A percentile compares a stretch with the other conserved stretches of the same genome.
Evolutionary conservation across 2,888 invertebrate species (phyloP).

Genomic region (Apomyelois bistriatella): DNA sequence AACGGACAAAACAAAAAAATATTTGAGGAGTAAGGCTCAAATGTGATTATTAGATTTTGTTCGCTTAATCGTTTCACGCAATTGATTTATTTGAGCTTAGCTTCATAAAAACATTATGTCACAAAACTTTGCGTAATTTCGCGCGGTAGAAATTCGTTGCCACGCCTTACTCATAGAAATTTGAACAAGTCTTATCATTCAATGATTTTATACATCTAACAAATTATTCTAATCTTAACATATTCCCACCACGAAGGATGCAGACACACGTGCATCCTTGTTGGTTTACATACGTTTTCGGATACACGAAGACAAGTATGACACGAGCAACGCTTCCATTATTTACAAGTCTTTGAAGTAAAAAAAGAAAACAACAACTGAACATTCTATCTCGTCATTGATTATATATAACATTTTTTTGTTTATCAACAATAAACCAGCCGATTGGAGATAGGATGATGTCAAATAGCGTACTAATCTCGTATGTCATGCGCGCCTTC

Average conservation of each 20-base stretch:
- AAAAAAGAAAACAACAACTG: neutral
- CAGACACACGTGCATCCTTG: constrained; percentile 14
- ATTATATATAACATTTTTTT: neutral
- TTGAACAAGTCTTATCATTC: constrained; percentile 5
- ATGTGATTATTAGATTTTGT: neutral
- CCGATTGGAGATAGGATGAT: neutral
- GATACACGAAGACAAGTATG: neutral
- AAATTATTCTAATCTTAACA: constrained; percentile 22
- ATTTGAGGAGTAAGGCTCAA: neutral
- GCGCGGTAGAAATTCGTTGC: neutral
- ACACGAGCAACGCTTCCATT: neutral
- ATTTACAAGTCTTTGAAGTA: neutral
- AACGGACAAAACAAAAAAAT: neutral
- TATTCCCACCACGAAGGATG: constrained; percentile 23
- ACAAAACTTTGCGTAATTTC: neutral
- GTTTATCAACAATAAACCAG: neutral
- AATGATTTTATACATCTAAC: constrained; percentile 13
- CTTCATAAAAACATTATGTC: neutral
- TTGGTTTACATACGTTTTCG: constrained; percentile 17
- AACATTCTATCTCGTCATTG: neutral
- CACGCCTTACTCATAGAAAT: neutral
- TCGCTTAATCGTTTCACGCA: neutral
- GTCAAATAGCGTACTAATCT: neutral
- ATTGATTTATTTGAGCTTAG: neutral
- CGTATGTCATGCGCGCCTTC: constrained; percentile 1